Evolutionary conservation across 2,888 invertebrate genomes (phyloP), one percentile per base, ranked within the genome.

Genomic region (Sceliomorpha sp.): DNA sequence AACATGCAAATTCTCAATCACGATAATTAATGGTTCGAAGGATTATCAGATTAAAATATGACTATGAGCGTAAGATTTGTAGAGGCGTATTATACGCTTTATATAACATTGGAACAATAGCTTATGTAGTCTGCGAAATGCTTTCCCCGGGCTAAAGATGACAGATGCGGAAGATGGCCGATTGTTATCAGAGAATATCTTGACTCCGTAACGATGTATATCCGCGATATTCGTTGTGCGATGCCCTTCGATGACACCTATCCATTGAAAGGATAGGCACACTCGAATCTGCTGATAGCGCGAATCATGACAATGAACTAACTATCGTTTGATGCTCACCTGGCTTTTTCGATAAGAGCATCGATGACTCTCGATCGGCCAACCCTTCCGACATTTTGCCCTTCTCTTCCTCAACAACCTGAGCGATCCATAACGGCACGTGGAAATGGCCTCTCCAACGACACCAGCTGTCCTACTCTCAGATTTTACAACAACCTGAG

Each of bases 231-330:
- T 13, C 36, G 69, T 64, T 34, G 70, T 48, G 69, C 60, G 67
- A 60, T 64, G 48, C 59, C 42, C 37, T 48, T 48, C 58, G 42
- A 69, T 68, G 76, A 79, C 78, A 78, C 79, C 77, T 73, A 78
- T 55, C 67, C 56, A 60, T 56, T 32, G 39, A 40, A 47, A 51
- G 53, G 64, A 60, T 62, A 72, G 74, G 56, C 48, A 74, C 74
- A 74, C 84, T 82, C 75, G 78, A 82, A 77, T 77, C 72, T 81
- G 86, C 86, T 86, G 86, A 86, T 84, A 76, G 70, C 31, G 86
- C 85, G 72, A 78, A 81, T 83, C 73, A 72, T 64, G 73, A 82
- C 84, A 85, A 85, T 80, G 81, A 76, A 74, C 68, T 71, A 24
- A 14, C 58, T 58, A 55, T 44, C 34, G 12, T 64, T 68, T 76